Percentiles rank a stretch among this genome's conserved stretches.
Conservation (phyloP, 2,113 vertebrate genomes). For the Macaca mulatta region DNA sequence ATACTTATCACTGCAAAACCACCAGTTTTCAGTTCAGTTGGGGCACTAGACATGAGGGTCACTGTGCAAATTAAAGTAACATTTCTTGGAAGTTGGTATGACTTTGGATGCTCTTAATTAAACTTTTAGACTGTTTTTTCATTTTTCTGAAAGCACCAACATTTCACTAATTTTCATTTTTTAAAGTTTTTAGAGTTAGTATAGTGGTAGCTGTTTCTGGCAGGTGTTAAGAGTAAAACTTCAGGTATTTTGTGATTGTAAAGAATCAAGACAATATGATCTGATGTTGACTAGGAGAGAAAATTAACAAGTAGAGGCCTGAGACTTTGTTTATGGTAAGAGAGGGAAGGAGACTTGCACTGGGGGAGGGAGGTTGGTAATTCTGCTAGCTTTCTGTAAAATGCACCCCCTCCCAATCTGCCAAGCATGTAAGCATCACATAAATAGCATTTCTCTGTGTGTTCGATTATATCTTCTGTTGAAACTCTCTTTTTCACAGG, state of each 20-base stretch:
- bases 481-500: slow-evolving; percentile 86
- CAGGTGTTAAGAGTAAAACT: slow-evolving; percentile 46
- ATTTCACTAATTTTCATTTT: slow-evolving; percentile 60
- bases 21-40: not conserved
- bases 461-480: slow-evolving; percentile 78
- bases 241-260: slow-evolving; percentile 44
- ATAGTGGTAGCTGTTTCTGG: slow-evolving; percentile 24
- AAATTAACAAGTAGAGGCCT: not conserved
- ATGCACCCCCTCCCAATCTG: not conserved
- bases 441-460: slow-evolving; percentile 52
- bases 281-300: slow-evolving; percentile 59
- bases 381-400: slow-evolving; percentile 47
- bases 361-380: slow-evolving; percentile 35
- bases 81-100: slow-evolving; percentile 45
- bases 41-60: not conserved
- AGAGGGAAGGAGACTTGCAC: slow-evolving; percentile 53
- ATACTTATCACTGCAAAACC: slow-evolving; percentile 14
- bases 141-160: slow-evolving; percentile 37
- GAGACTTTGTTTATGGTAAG: not conserved
- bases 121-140: not conserved
- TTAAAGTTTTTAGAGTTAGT: slow-evolving; percentile 51
- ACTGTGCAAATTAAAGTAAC: slow-evolving; percentile 33
- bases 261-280: slow-evolving; percentile 54
- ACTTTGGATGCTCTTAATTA: slow-evolving; percentile 44
- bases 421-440: slow-evolving; percentile 62